phyloP scores from a whole-genome alignment of 2,797 vertebrate genomes.

The Nasua narica region DNA sequence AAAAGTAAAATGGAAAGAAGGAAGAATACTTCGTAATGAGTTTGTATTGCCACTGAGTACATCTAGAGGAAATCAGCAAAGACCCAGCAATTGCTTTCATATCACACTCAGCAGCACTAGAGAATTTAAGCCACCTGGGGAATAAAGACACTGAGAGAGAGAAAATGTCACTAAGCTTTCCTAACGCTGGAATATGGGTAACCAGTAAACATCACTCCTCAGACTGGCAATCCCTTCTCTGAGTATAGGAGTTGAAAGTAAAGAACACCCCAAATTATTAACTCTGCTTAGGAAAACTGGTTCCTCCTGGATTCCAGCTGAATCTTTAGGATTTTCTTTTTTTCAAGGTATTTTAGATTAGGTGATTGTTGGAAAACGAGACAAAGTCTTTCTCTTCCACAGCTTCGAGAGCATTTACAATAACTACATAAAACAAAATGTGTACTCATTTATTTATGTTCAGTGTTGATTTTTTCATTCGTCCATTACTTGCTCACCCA shows the following conservation, averaged over 20 bases:
- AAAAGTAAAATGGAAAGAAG: not conserved
- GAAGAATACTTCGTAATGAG: not conserved
- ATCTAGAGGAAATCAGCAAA: not conserved
- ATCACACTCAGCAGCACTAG: not conserved
- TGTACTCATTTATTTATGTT: not conserved
- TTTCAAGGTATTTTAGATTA: not conserved
- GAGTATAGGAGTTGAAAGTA: not conserved
- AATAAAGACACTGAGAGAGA: not conserved
- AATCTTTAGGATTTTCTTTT: constrained; percentile 18
- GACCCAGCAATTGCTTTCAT: not conserved
- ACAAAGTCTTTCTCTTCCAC: not conserved
- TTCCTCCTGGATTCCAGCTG: not conserved
- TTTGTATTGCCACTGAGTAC: not conserved
- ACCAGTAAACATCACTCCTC: not conserved
- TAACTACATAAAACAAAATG: not conserved
- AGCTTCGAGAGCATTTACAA: constrained; percentile 13
- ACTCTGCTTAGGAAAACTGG: not conserved
- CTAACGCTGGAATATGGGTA: not conserved
- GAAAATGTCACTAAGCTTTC: constrained; percentile 1
- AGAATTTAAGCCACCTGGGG: not conserved
- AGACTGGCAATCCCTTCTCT: not conserved
- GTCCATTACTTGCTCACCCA: not conserved
- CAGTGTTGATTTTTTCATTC: not conserved
- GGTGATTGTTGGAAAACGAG: not conserved
- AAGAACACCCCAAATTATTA: not conserved